Percentiles rank a stretch among this genome's conserved stretches.
Conservation (phyloP, 1,140 invertebrate species). For the Phortica variegata region DNA sequence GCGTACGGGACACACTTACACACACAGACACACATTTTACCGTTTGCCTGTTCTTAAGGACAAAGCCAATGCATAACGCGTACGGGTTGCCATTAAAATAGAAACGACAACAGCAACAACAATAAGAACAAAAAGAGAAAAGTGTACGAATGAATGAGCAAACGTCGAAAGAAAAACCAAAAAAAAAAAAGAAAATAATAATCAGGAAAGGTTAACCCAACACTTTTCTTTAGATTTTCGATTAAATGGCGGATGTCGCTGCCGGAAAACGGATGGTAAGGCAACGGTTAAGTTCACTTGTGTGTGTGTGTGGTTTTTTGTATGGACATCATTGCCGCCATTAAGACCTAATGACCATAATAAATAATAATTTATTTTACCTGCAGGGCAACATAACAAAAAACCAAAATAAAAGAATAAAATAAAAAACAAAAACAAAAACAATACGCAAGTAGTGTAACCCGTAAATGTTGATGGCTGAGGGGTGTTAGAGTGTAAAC, state of each 20-base stretch:
- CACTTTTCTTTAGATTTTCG: slow-evolving; percentile 43
- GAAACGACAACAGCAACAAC: slow-evolving; percentile 10
- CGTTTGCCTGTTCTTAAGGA: slow-evolving; percentile 32
- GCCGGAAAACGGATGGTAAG: slow-evolving; percentile 15
- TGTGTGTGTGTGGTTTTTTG: slow-evolving; percentile 21
- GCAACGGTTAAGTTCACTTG: slow-evolving; percentile 12
- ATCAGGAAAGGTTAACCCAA: slow-evolving; percentile 44
- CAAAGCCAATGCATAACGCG: slow-evolving; percentile 40
- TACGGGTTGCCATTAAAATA: slow-evolving; percentile 48
- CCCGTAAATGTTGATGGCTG: too few species aligned
- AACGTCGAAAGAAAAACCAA: slow-evolving; percentile 7
- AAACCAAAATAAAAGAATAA: too few species aligned
- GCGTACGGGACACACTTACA: slow-evolving; percentile 1
- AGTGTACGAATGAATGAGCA: not conserved
- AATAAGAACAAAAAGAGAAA: not conserved
- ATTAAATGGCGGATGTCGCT: slow-evolving; percentile 48
- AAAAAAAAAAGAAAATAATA: too few species aligned
- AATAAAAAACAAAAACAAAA: too few species aligned
- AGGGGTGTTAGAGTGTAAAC: too few species aligned
- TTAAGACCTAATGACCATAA: slow-evolving; percentile 53
- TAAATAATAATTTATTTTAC: slow-evolving; percentile 55
- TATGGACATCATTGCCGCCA: slow-evolving; percentile 49
- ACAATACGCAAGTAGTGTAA: too few species aligned
- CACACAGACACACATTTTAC: not conserved
- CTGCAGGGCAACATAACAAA: slow-evolving; percentile 37